Evolutionary conservation across 1,140 invertebrate genomes (phyloP), one percentile per base, ranked within the genome.

Genomic region (Eufriesea mexicana): DNA sequence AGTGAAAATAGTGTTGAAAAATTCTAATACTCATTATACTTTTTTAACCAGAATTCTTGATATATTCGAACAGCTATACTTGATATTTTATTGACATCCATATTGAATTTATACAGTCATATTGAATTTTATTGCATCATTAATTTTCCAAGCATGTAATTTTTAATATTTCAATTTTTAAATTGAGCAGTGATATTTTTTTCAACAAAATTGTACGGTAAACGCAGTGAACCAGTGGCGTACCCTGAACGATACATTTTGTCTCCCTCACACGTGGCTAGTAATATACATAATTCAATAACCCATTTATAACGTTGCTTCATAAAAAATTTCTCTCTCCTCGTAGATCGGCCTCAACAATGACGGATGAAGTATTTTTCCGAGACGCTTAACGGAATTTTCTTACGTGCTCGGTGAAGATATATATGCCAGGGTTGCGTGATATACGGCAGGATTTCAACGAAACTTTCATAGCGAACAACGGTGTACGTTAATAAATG

Each of bases 381-480:
- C 49, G 18, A 16, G 2, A 8, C 18, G 70, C n/a, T 73, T 61
- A 54, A 51, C 16, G 16, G 28, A 81, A 86, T 86, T 70, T 62
- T 47, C 79, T 72, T 49, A 45, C 55, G 28, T 47, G 68, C 10
- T 51, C 4, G 23, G 57, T 35, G 45, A 20, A 86, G 74, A 87
- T 75, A 47, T 68, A 83, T 10, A 47, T 35, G 23, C 64, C 25
- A 62, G 35, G 18, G 42, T 73, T 6, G 28, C 54, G 54, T 86
- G 77, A 88, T 89, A 64, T 78, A 88, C 73, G 42, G 49, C 20
- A 8, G 67, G 64, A 28, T 78, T 57, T 16, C 80, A 42, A 83
- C 78, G 72, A 86, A 88, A 79, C 61, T 88, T 84, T 75, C 47
- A 72, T 79, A 67, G 45, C 49, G 51, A 61, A 54, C 18, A 61